Evolutionary conservation across 2,888 invertebrate genomes (phyloP).

Genomic region (Lumbricus terrestris): DNA sequence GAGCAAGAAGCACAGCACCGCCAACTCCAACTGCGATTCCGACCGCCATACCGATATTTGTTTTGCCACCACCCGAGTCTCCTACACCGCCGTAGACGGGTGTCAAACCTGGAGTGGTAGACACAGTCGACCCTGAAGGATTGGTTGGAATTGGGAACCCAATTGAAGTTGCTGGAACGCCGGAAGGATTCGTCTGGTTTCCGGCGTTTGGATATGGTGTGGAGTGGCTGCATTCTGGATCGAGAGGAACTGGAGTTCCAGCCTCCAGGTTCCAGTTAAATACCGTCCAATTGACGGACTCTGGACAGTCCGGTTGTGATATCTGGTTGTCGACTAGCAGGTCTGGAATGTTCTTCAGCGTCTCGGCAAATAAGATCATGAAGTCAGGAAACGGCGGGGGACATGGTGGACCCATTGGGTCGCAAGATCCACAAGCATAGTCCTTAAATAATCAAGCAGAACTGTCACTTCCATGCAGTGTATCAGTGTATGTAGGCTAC

Average conservation of each 20-base stretch:
- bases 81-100: not conserved
- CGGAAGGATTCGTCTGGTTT: not conserved
- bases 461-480: not conserved
- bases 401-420: not conserved
- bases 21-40: not conserved
- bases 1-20: not conserved
- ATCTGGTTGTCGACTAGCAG: not conserved
- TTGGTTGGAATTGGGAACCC: not conserved
- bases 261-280: not conserved
- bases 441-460: not conserved
- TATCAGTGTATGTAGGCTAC: not conserved
- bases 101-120: not conserved
- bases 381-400: slow-evolving; percentile 7
- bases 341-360: not conserved
- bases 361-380: not conserved
- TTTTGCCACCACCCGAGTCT: not conserved
- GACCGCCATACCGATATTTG: not conserved
- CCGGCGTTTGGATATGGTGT: not conserved
- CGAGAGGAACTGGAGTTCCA: not conserved
- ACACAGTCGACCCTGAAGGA: not conserved
- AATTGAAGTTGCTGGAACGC: not conserved
- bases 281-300: not conserved
- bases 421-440: not conserved
- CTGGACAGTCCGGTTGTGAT: not conserved
- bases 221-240: not conserved